Percentiles rank a stretch among this genome's conserved stretches.
Conservation (phyloP, 2,113 vertebrate genomes). For the Embiotoca jacksoni region DNA sequence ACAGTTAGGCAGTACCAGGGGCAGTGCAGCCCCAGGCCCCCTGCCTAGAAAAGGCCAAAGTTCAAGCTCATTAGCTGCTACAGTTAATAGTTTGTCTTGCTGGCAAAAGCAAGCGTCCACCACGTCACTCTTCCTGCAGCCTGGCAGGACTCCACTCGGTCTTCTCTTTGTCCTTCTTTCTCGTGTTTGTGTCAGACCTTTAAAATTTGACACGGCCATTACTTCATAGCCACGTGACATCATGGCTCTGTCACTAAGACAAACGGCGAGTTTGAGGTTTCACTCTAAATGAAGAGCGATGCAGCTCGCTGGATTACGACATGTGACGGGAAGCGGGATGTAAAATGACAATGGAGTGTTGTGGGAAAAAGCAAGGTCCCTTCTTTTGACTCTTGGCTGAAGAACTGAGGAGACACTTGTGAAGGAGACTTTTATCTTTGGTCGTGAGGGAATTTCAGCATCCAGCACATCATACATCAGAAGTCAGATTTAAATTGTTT, state of each 20-base stretch:
- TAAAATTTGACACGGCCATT: slow-evolving; percentile 43
- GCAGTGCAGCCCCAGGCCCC: slow-evolving; percentile 48
- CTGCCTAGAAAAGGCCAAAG: slow-evolving; percentile 67
- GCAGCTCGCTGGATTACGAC: slow-evolving; percentile 12
- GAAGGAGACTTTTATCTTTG: slow-evolving; percentile 55
- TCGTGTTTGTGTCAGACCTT: slow-evolving; percentile 49
- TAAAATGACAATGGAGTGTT: slow-evolving; percentile 25
- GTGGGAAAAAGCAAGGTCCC: background rate
- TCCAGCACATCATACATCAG: slow-evolving; percentile 39
- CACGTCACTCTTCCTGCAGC: slow-evolving; percentile 32
- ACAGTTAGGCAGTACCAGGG: slow-evolving; percentile 49
- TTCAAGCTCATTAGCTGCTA: slow-evolving; percentile 84
- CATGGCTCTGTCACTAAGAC: slow-evolving; percentile 40
- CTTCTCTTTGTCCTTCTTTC: slow-evolving; percentile 36
- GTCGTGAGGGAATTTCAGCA: slow-evolving; percentile 38
- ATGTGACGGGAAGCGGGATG: slow-evolving; percentile 40
- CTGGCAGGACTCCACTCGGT: slow-evolving; percentile 2
- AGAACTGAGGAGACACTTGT: slow-evolving; percentile 59
- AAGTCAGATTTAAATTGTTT: slow-evolving; percentile 45
- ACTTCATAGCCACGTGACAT: slow-evolving; percentile 43
- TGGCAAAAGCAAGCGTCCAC: slow-evolving; percentile 61
- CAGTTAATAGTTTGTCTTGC: slow-evolving; percentile 71
- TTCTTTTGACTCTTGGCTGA: slow-evolving; percentile 55
- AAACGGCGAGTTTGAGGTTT: slow-evolving; percentile 33
- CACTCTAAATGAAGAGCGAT: slow-evolving; percentile 26